Evolutionary conservation across 2,888 invertebrate species (phyloP).

Genomic region (Thyatira batis): DNA sequence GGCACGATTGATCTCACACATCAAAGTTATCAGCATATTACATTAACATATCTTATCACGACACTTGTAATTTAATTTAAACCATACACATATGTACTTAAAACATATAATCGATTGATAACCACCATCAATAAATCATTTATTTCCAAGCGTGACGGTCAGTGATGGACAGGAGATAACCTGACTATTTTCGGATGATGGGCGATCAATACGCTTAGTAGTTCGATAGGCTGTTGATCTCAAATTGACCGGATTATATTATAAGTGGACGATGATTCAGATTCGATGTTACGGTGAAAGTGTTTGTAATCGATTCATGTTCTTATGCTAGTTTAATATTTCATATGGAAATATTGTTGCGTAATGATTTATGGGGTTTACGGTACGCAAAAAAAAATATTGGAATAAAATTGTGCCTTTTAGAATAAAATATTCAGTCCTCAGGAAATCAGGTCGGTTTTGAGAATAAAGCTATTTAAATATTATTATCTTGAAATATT

Average conservation of each 20-base stretch:
- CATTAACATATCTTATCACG: conserved; percentile 35
- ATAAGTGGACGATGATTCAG: conserved; percentile 43
- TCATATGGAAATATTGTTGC: conserved; percentile 51
- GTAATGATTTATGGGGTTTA: conserved; percentile 53
- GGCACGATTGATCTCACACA: conserved; percentile 47
- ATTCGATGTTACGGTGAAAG: conserved; percentile 56
- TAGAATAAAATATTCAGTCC: not conserved
- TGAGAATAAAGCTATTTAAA: too few relatives aligned
- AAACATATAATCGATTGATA: conserved; percentile 45
- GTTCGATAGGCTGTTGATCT: conserved; percentile 63
- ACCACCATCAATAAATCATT: conserved; percentile 61
- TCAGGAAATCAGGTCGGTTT: too few relatives aligned
- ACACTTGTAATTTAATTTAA: conserved; percentile 28
- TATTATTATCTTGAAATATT: too few relatives aligned
- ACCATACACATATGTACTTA: conserved; percentile 37
- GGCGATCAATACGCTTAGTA: conserved; percentile 56
- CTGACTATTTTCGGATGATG: conserved; percentile 56
- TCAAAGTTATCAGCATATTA: conserved; percentile 57
- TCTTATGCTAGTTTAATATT: conserved; percentile 46
- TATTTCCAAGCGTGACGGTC: conserved; percentile 57
- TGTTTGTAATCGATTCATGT: conserved; percentile 55
- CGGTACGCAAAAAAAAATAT: not conserved
- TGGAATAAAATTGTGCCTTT: not conserved
- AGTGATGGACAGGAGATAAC: conserved; percentile 58
- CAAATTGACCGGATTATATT: conserved; percentile 63